Conservation (phyloP, 1,140 invertebrate species). For the Drosophila nebulosa region DNA sequence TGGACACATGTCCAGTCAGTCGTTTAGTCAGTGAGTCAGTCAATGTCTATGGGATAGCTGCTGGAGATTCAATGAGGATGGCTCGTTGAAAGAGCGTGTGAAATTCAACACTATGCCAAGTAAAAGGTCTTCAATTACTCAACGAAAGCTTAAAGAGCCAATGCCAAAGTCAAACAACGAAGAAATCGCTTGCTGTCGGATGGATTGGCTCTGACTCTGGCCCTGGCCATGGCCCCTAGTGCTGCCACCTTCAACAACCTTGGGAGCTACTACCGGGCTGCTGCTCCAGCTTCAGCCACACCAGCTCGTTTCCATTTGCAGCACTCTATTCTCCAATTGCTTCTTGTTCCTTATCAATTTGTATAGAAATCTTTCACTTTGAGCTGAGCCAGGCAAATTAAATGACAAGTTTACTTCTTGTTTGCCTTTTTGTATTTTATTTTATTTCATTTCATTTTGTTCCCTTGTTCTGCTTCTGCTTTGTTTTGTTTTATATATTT, state of each 20-base stretch:
- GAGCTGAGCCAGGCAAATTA: constrained; percentile 50
- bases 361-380: constrained; percentile 44
- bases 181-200: background rate
- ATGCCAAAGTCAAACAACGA: constrained; percentile 17
- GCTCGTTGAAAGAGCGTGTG: background rate
- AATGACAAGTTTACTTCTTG: constrained; percentile 59
- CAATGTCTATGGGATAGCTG: background rate
- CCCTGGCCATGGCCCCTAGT: no score
- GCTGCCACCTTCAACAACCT: background rate
- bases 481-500: constrained; percentile 6
- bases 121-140: constrained; percentile 22
- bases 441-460: constrained; percentile 9
- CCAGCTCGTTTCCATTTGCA: background rate
- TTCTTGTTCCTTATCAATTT: constrained; percentile 18
- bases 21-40: background rate
- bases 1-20: background rate
- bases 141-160: constrained; percentile 23
- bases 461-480: background rate
- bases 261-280: background rate
- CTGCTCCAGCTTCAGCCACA: background rate
- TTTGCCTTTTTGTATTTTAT: constrained; percentile 30
- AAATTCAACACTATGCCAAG: constrained; percentile 1
- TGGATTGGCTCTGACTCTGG: background rate
- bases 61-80: background rate
- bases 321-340: background rate